Base-by-base conservation (phyloP, 1,140 invertebrate species). In the Spodoptera litura region DNA sequence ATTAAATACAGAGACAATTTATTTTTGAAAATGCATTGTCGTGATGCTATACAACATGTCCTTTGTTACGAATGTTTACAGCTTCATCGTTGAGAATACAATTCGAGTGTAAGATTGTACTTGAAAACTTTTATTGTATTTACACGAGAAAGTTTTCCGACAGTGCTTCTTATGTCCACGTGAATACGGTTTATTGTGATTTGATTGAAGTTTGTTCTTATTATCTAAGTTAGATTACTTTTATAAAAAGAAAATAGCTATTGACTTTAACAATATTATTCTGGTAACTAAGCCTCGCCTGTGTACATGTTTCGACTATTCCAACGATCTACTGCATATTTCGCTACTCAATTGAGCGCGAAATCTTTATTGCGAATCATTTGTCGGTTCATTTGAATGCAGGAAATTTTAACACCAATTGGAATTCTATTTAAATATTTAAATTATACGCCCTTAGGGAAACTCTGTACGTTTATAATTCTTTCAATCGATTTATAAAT, bases 351-450 rank as follows among this genome's bases (percentile, higher is more conserved):
- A 66, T 27, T 20, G 13, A 31, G 51, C 27, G 13, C 53, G 25
- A 70, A 53, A 53, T n/a, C 6, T 55, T n/a, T 68, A 52, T 70
- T 52, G 66, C 66, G 25, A 25, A 53, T 53, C 2, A n/a, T 20
- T 49, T 9, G 27, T 44, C 62, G 38, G 8, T 49, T 49, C 13
- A 44, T 20, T 52, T 68, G 12, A 51, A 35, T 55, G 15, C 62
- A 11, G n/a, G 44, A 25, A 20, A 51, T 25, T 51, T 3, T 20
- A 25, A 66, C 38, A 66, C 4, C n/a, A 15, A 20, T 66, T 51
- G 8, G 11, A 68, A 12, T 44, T n/a, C 49, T 2, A 61, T 61
- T 61, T 44, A 44, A 56, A 56, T 56, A 20, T 9, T 15, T 44
- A 35, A 44, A 62, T 8, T 62, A 38, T 13, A 38, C 35, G 8